A percentile compares a stretch with the other conserved stretches of the same genome.
These are phyloP conservation scores for Apamea monoglypha DNA, from an alignment of 2,888 invertebrate genomes.

Conservation along the genomic window DNA sequence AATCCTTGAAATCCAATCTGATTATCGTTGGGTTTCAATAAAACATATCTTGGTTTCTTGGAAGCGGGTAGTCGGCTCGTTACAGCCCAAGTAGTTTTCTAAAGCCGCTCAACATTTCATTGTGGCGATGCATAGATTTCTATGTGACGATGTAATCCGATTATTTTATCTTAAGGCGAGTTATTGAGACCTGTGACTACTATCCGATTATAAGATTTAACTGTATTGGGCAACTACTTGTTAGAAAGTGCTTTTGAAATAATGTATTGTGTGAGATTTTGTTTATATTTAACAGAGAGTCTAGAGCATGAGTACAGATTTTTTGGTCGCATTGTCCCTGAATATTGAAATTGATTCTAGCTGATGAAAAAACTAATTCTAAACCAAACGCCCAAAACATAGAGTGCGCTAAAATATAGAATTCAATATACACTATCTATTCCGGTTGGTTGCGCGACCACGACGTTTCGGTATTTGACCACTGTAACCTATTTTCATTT, in stretches of 20 bases:
- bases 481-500: constrained; percentile 61
- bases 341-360: not conserved
- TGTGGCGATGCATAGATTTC: too few species aligned
- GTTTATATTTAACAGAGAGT: not conserved
- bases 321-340: not conserved
- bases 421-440: constrained; percentile 40
- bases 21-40: constrained; percentile 58
- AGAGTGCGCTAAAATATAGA: constrained; percentile 12
- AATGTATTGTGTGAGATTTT: not conserved
- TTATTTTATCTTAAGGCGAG: constrained; percentile 75
- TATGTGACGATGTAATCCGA: constrained; percentile 78
- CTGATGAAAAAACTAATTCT: constrained; percentile 9
- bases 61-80: constrained; percentile 56
- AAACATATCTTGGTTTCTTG: constrained; percentile 53
- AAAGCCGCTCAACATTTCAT: constrained; percentile 78
- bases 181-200: constrained; percentile 72
- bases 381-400: not conserved
- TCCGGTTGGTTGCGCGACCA: constrained; percentile 34
- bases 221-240: constrained; percentile 49
- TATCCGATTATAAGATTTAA: constrained; percentile 64
- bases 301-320: not conserved
- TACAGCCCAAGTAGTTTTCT: constrained; percentile 70
- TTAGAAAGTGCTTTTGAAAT: constrained; percentile 38
- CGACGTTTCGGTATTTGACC: constrained; percentile 55
- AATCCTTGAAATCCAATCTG: constrained; percentile 54